Base-by-base conservation (phyloP, 2,113 vertebrate species). In the Hippocampus guttulatus region DNA sequence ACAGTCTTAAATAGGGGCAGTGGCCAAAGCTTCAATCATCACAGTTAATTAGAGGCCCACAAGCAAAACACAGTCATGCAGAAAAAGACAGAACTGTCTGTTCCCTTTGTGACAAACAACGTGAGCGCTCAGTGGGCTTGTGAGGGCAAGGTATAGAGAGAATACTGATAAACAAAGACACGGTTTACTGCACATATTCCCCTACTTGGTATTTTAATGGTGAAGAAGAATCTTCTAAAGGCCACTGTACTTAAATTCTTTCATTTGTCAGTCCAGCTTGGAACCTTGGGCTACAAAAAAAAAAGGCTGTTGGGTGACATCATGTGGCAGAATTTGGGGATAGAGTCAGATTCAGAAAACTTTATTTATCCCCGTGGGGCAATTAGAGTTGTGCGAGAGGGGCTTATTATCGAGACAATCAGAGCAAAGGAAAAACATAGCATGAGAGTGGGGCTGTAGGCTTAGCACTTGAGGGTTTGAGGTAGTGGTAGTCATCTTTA, bases 21-120 rank as follows among this genome's bases (percentile, higher is more conserved):
- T 57, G 55, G 75, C 70, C 69, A 72, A 78, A 71, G 72, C 52
- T 71, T 68, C 65, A 61, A 55, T 64, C 71, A 78, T 79, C 64
- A 54, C 75, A 74, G 80, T 84, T 79, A 76, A 81, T 76, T 75
- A 74, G 67, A 58, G 8, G 54, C 77, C 67, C 64, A 71, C 69
- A 38, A 72, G 64, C 38, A 43, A 64, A 79, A 78, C 77, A 64
- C 2, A 40, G 6, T 15, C 2, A 9, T 45, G 21, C 40, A 64
- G 21, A 6, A 43, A 64, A 64, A n/a, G n/a, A 12, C 21, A 45
- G 38, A 14, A 43, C 3, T 45, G 61, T 40, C 9, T 25, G 61
- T 21, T 21, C 9, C 18, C 18, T 62, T 20, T 33, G 27, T 64
- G 21, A 25, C 20, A 8, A 40, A 41, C 18, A 14, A 63, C 3